phyloP scores from a whole-genome alignment of 2,888 invertebrate species.

The Zelleria hepariella region DNA sequence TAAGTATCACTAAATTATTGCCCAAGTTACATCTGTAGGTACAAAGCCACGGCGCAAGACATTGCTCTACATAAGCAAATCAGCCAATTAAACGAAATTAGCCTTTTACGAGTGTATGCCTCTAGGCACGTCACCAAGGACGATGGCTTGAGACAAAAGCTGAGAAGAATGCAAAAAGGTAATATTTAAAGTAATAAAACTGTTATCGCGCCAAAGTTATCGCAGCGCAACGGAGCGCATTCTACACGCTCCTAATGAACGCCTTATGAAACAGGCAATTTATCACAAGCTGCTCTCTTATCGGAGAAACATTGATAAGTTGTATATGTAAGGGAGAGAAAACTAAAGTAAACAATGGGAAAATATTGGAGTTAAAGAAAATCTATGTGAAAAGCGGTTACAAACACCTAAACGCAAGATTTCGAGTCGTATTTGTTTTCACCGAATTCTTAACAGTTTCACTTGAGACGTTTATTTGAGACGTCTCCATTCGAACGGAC shows the following conservation, averaged over 20 bases:
- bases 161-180: slow-evolving; percentile 42
- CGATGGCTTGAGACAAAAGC: neutral
- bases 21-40: too few relatives aligned
- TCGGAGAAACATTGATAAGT: slow-evolving; percentile 52
- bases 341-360: neutral
- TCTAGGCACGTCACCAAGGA: neutral
- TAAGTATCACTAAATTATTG: too few relatives aligned
- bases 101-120: neutral
- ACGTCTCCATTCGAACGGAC: slow-evolving; percentile 27
- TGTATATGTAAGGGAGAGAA: slow-evolving; percentile 22
- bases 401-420: too few relatives aligned
- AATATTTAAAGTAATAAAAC: slow-evolving; percentile 67
- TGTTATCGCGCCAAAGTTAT: slow-evolving; percentile 57
- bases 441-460: slow-evolving; percentile 28
- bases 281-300: slow-evolving; percentile 67
- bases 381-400: neutral
- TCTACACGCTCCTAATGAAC: slow-evolving; percentile 69
- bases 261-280: slow-evolving; percentile 71
- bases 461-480: slow-evolving; percentile 26
- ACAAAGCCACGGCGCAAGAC: neutral
- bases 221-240: slow-evolving; percentile 66
- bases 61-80: neutral
- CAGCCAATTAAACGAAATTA: neutral
- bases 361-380: neutral
- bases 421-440: neutral